Evolutionary conservation across 64 coral and sea anemone genomes (phyloP).

Genomic region (Acropora yongei): DNA sequence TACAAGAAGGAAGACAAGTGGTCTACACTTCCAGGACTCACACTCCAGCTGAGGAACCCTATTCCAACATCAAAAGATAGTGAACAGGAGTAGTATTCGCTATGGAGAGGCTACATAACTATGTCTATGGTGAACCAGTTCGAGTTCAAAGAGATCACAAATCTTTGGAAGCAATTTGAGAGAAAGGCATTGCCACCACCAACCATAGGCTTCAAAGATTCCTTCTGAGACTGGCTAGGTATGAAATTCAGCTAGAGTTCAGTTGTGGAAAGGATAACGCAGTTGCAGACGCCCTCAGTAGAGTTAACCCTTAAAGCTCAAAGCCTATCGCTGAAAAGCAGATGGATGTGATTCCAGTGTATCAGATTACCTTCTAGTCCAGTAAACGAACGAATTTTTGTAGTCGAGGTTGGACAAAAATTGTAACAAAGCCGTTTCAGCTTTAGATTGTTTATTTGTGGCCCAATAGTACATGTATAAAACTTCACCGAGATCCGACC

Average conservation of each 20-base stretch:
- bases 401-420: too few relatives aligned
- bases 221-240: conserved; percentile 64
- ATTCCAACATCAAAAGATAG: conserved; percentile 66
- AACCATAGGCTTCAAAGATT: conserved; percentile 42
- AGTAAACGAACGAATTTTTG: too few relatives aligned
- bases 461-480: too few relatives aligned
- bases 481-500: too few relatives aligned
- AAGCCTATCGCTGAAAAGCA: conserved; percentile 8
- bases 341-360: conserved; percentile 27
- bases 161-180: conserved; percentile 20
- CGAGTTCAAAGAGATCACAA: conserved; percentile 63
- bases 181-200: conserved; percentile 36
- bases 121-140: conserved; percentile 53
- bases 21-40: conserved; percentile 25
- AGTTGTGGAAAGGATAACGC: conserved; percentile 18
- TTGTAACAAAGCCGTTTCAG: too few relatives aligned
- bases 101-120: conserved; percentile 67
- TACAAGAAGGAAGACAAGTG: conserved; percentile 38
- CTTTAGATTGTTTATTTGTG: too few relatives aligned
- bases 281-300: conserved; percentile 20
- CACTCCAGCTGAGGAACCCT: conserved; percentile 50
- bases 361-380: background rate
- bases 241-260: conserved; percentile 40
- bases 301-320: conserved; percentile 5
- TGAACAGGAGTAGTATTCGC: conserved; percentile 52